Conservation (phyloP, 1,140 invertebrate genomes). For the Zaprionus lachaisei region DNA sequence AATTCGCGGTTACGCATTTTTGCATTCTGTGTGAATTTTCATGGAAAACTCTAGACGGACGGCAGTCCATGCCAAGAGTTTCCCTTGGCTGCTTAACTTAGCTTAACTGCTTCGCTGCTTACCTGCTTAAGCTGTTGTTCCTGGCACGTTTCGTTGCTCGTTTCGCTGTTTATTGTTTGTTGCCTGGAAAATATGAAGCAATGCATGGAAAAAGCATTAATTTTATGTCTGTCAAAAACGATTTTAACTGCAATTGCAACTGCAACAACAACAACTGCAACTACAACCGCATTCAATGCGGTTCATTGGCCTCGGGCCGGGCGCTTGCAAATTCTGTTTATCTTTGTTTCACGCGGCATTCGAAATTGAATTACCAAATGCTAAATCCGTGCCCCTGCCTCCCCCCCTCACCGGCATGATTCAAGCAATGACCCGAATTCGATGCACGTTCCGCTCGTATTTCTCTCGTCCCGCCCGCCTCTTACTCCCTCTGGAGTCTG, state of each 20-base stretch:
- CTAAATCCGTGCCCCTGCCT: constrained; percentile 34
- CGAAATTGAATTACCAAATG: constrained; percentile 77
- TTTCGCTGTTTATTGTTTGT: constrained; percentile 35
- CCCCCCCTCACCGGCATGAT: constrained; percentile 5
- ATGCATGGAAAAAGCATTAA: constrained; percentile 34
- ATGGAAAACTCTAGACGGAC: constrained; percentile 9
- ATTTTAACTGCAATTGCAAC: constrained; percentile 12
- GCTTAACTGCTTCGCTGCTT: constrained; percentile 18
- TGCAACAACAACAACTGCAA: constrained; percentile 2
- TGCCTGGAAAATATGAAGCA: constrained; percentile 55
- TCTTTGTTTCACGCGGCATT: constrained; percentile 23
- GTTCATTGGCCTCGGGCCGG: constrained; percentile 63
- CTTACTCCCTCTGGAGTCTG: constrained; percentile 1
- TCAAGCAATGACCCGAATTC: constrained; percentile 75
- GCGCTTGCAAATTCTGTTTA: constrained; percentile 53
- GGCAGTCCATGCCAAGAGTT: neutral
- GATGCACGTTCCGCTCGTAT: constrained; percentile 73
- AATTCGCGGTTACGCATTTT: constrained; percentile 68
- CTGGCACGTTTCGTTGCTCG: constrained; percentile 52
- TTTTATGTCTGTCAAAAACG: constrained; percentile 48
- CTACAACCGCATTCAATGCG: constrained; percentile 12
- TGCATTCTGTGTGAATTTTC: constrained; percentile 68
- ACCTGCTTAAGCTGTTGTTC: constrained; percentile 66
- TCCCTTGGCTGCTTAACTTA: neutral
- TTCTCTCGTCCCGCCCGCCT: constrained; percentile 26